Evolutionary conservation across 2,797 vertebrate species (phyloP), one percentile per base, ranked within the genome.

Genomic region (Gymnothorax javanicus): DNA sequence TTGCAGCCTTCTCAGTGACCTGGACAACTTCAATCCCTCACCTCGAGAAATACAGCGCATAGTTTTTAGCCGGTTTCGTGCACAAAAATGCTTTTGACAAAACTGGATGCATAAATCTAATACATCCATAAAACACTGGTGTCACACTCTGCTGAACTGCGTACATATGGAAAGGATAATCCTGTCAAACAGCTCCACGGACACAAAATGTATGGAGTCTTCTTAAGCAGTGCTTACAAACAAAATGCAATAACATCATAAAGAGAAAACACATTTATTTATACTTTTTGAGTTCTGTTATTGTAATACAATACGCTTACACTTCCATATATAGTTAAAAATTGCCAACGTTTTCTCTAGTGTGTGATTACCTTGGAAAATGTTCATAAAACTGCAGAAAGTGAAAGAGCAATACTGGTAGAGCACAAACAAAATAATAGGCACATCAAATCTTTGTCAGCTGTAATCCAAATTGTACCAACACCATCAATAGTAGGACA

Each of bases 401-500:
- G 71, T 33, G 33, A 75, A 33, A 69, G 64, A 25, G n/a, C 23
- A 69, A 69, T 69, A 25, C 64, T n/a, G 64, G 64, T 69, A 69
- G 23, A 69, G 25, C 62, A 20, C 62, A 64, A 71, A 71, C n/a
- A 11, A 71, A 71, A 71, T 71, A 71, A 71, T 33, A 33, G 27
- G 27, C 33, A 33, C n/a, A 27, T 71, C 69, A 9, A 27, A 9
- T 13, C 69, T 71, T 71, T 75, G 71, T 12, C 33, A 15, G 13
- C 43, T 75, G 71, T 43, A 43, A 91, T 93, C 91, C 91, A 93
- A 91, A 95, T 95, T 95, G 94, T 93, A 94, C 27, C 92, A 93
- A 95, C 94, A 92, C 93, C 91, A 88, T 93, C 91, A 88, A 90
- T 95, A 94, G 94, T 75, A 95, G 94, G 93, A 75, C 33, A 43